These are phyloP conservation scores for Chiloscyllium punctatum DNA, from an alignment of 2,797 vertebrate genomes.

Conservation along the genomic window DNA sequence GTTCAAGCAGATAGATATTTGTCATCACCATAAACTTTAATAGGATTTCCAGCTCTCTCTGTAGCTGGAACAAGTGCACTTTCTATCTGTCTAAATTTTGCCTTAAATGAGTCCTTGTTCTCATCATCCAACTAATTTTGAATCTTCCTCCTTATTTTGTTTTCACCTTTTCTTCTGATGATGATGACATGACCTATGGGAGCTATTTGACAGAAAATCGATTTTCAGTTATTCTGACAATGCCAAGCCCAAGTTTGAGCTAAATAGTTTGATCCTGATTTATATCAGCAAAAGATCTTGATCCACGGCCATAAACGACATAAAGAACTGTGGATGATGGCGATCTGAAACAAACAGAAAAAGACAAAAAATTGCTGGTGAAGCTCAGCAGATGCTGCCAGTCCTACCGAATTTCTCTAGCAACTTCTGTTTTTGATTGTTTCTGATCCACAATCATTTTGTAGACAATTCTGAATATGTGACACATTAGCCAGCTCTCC, in stretches of 20 bases:
- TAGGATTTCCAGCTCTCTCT: neutral
- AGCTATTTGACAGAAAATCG: neutral
- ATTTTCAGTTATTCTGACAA: neutral
- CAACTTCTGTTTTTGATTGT: too few relatives aligned
- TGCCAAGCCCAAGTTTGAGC: neutral
- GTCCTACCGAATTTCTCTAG: too few relatives aligned
- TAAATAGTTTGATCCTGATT: neutral
- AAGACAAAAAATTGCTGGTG: too few relatives aligned
- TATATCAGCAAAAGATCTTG: neutral
- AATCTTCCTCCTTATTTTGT: neutral
- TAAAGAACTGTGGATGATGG: too few relatives aligned
- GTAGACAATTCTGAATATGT: neutral
- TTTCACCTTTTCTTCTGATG: neutral
- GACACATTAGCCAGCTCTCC: neutral
- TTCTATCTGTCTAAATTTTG: neutral
- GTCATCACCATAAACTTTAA: neutral
- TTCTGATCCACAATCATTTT: too few relatives aligned
- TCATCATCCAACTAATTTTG: neutral
- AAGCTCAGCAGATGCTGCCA: too few relatives aligned
- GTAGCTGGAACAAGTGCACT: neutral
- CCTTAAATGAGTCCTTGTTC: neutral
- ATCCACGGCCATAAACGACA: neutral
- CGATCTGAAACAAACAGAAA: too few relatives aligned
- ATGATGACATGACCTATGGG: too few relatives aligned
- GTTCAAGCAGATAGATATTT: neutral